Conservation (phyloP, 2,113 vertebrate genomes). For the Eptesicus fuscus region DNA sequence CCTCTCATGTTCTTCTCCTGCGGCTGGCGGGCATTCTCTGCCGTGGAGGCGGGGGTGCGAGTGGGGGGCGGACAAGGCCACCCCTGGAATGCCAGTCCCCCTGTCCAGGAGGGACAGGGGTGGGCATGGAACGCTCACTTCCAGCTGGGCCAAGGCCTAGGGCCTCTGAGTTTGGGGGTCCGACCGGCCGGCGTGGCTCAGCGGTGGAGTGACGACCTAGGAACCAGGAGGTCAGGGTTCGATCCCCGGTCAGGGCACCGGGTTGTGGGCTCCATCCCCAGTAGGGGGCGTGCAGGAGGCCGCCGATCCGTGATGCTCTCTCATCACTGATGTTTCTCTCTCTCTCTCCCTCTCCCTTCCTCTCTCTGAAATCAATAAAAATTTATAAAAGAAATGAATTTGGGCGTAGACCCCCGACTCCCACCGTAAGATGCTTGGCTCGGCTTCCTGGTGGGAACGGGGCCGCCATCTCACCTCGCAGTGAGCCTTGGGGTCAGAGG, state of each 20-base stretch:
- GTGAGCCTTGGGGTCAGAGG: background rate
- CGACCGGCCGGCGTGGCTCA: too few relatives aligned
- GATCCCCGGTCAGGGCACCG: too few relatives aligned
- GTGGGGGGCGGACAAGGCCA: background rate
- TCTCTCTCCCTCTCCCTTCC: too few relatives aligned
- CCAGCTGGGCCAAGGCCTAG: background rate
- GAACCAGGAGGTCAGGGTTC: too few relatives aligned
- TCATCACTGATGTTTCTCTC: too few relatives aligned
- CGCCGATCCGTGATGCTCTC: too few relatives aligned
- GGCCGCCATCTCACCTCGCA: background rate
- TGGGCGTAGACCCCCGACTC: background rate
- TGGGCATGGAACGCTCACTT: background rate
- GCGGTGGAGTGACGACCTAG: too few relatives aligned
- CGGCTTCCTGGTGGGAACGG: background rate
- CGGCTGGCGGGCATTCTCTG: background rate
- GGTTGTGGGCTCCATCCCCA: too few relatives aligned
- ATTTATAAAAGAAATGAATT: background rate
- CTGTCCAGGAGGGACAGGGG: background rate
- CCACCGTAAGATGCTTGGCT: background rate
- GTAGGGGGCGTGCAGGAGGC: too few relatives aligned
- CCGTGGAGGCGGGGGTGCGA: rapidly evolving
- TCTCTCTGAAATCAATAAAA: too few relatives aligned
- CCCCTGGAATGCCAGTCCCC: background rate
- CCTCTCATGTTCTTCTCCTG: background rate
- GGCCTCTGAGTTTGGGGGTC: background rate